These are phyloP conservation scores for Pampusana beccarii DNA, from an alignment of 2,113 vertebrate species.

Conservation along the genomic window DNA sequence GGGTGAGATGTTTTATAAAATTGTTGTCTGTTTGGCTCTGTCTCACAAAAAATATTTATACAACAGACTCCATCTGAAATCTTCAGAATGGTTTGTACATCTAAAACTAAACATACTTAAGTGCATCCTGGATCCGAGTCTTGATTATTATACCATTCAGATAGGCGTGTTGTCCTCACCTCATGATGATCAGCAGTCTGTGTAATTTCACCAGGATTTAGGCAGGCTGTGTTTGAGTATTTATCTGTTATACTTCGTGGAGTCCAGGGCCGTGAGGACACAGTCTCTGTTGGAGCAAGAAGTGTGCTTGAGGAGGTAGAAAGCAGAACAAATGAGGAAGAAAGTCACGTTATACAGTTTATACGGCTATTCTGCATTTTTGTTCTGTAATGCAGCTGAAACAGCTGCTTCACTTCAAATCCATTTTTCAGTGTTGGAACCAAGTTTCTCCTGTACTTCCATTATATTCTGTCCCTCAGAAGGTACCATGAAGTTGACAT, in stretches of 20 bases:
- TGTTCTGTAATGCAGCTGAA: background rate
- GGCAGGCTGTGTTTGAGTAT: background rate
- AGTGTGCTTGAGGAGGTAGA: background rate
- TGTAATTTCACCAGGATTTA: background rate
- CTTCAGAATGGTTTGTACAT: background rate
- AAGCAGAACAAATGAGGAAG: background rate
- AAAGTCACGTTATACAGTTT: background rate
- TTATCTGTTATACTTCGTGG: background rate
- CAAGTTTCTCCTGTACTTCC: background rate
- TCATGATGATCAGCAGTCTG: background rate
- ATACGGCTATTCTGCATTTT: background rate
- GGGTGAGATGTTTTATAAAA: slow-evolving; percentile 72
- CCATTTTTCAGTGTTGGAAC: background rate
- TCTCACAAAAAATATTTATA: background rate
- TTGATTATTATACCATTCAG: background rate
- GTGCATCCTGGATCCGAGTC: background rate
- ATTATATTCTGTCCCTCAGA: background rate
- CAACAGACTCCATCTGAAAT: background rate
- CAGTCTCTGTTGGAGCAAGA: background rate
- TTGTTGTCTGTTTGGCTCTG: background rate
- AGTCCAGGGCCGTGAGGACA: background rate
- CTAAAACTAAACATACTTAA: background rate
- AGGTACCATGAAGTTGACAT: background rate
- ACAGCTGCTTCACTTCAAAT: background rate
- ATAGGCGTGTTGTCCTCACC: background rate